Base-by-base conservation (phyloP, 2,113 vertebrate genomes). In the Antigone vipio region DNA sequence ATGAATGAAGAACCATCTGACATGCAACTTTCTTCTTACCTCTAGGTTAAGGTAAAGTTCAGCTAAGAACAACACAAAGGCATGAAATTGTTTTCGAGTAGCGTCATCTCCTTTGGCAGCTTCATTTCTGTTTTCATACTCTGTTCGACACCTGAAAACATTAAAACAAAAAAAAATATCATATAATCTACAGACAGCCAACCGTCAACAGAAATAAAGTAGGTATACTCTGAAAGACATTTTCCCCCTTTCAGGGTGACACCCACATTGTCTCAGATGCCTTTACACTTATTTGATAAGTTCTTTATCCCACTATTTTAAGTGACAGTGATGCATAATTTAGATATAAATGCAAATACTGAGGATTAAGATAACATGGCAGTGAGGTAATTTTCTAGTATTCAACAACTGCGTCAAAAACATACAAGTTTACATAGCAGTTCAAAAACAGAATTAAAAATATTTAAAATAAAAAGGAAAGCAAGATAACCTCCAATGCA, bases 1-100 rank as follows among this genome's bases (percentile, higher is more conserved):
- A 62, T 26, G 23, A 62, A 62, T 26, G 23, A 62, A 62, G n/a
- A 62, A 62, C n/a, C n/a, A 62, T 38, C 59, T 38, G 59, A 38
- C 59, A 38, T 58, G 32, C n/a, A 62, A 62, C 24, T 62, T 38
- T 62, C 35, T 62, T 62, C 24, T 62, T 62, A 62, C 59, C 59
- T 62, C 59, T 62, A 62, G 59, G 35, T 62, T 62, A 38, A 62
- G 59, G 35, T 62, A 62, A 62, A 62, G 98, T 86, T 99, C 99
- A 90, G 99, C 99, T 71, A 99, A 93, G 88, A 99, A 99, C 60
- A 99, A 97, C 66, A 99, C 98, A 97, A 98, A 99, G 3, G 98
- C 98, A 96, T 99, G 99, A 92, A 99, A 99, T 64, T 97, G 98
- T 94, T 99, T 99, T 95, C 98, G 98, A 52, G 97, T 98, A 23